Base-by-base conservation (phyloP, 2,113 vertebrate species). In the Leptosomus discolor region DNA sequence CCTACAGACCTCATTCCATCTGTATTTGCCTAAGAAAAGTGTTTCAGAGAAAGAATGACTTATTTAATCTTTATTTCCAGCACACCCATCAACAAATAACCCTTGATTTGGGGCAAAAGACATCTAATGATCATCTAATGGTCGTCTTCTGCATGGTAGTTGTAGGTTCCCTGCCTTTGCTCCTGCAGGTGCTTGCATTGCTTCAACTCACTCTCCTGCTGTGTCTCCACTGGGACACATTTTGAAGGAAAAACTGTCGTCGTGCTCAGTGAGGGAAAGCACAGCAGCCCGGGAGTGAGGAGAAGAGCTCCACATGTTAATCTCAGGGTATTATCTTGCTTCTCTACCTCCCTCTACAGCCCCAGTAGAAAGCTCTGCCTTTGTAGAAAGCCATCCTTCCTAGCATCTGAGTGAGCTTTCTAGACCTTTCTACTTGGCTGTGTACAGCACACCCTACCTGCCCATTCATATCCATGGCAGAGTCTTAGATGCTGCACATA, bases 401-500 rank as follows among this genome's bases (percentile, higher is more conserved):
- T 5, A 27, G 21, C 1, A 1, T 9, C 71, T 19, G n/a, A 63
- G 19, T 15, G 50, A 79, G 26, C 8, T 68, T 24, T 79, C 29
- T 10, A 69, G 53, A 75, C 45, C 15, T 51, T 67, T 53, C 67
- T 51, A 1, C 39, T 60, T 1, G 0, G 11, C 16, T 9, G 71
- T 51, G 24, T 16, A 27, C 26, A 53, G 36, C 48, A 43, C 34
- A 26, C 15, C 81, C 21, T 45, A 22, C 54, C 58, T 32, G 34
- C 22, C n/a, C 14, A 2, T 34, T 50, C 50, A 22, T 34, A 32
- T 30, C 39, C 73, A 32, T 0, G 0, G 18, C 54, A 60, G 20
- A 88, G 24, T 37, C 48, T 61, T n/a, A 53, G 43, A 48, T 26
- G 39, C 8, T 23, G 30, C 45, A 69, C 15, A 12, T 21, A 56